Percentiles rank a stretch among this genome's conserved stretches.
Conservation (phyloP, 2,797 vertebrate genomes). For the Monodelphis domestica region DNA sequence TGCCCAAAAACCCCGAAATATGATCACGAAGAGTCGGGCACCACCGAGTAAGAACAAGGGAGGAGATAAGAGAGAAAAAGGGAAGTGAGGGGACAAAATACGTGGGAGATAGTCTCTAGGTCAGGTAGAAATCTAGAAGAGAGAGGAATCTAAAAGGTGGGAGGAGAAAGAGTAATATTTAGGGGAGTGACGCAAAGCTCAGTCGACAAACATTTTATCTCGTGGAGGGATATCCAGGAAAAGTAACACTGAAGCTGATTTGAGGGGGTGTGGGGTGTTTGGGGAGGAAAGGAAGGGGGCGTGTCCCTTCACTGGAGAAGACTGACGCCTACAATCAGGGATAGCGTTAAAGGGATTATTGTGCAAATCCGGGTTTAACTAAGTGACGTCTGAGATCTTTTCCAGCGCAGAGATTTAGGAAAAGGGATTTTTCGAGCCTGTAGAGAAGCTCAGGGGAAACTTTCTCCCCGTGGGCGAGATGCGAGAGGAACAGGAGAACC, state of each 20-base stretch:
- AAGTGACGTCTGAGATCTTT: not conserved
- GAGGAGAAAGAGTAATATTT: not conserved
- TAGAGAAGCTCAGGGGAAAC: not conserved
- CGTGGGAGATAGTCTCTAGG: not conserved
- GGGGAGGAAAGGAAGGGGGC: not conserved
- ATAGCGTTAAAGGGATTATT: not conserved
- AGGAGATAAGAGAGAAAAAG: not conserved
- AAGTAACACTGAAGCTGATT: not conserved
- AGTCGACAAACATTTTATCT: too few relatives aligned
- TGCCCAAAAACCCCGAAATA: too few relatives aligned
- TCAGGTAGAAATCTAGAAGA: not conserved
- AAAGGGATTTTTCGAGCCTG: not conserved
- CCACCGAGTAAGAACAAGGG: not conserved
- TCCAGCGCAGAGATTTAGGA: not conserved
- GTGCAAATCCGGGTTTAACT: not conserved
- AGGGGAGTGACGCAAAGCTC: not conserved
- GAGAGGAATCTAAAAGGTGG: not conserved
- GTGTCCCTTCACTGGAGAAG: not conserved
- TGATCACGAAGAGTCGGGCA: not conserved
- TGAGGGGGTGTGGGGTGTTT: not conserved
- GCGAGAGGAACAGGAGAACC: not conserved
- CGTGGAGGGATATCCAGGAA: too few relatives aligned
- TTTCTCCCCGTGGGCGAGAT: not conserved
- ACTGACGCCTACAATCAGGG: not conserved
- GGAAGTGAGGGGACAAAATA: not conserved